Evolutionary conservation across 2,797 vertebrate species (phyloP), one percentile per base, ranked within the genome.

Genomic region (Sebastes variabilis): DNA sequence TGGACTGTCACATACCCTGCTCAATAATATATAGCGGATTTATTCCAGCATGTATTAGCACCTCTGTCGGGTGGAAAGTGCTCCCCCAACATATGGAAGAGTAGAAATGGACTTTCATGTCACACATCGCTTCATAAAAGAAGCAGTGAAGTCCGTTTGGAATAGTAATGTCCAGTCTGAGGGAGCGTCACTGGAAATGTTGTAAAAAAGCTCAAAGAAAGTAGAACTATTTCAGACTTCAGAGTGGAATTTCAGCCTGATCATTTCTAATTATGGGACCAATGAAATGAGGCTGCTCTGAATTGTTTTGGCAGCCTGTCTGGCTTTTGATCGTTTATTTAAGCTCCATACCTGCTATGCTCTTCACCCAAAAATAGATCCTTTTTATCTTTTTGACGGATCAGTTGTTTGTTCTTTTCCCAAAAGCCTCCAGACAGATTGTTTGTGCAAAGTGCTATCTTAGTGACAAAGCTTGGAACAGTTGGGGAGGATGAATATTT

Each of bases 301-400:
- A 70, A 14, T 73, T 46, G 29, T 65, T 71, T 68, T 72, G 49
- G 55, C 66, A 74, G 66, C 32, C 12, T 76, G 59, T 79, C 70
- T 46, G 4, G 14, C 62, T 69, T 90, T 80, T 83, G 72, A 84
- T 73, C 30, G 65, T 82, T 85, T 85, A 79, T 92, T 89, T 87
- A 36, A 69, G 72, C 80, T 82, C 68, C 6, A 59, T 83, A 84
- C 76, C 74, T 79, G 24, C 42, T 46, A 46, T 60, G 49, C 79
- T 81, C 74, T 78, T 82, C 30, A 29, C 76, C 82, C 56, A 86
- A 90, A 52, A 93, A 94, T 92, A 93, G 87, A 82, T 81, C 30
- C 1, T 66, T 76, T 73, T 25, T 36, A 72, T 73, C 36, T 76
- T 84, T 46, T 79, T 80, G 87, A 86, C 11, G 36, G 76, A 83